A percentile compares a stretch with the other conserved stretches of the same genome.
Evolutionary conservation across 2,113 vertebrate genomes (phyloP).

Genomic region (Leptocoma aspasia): DNA sequence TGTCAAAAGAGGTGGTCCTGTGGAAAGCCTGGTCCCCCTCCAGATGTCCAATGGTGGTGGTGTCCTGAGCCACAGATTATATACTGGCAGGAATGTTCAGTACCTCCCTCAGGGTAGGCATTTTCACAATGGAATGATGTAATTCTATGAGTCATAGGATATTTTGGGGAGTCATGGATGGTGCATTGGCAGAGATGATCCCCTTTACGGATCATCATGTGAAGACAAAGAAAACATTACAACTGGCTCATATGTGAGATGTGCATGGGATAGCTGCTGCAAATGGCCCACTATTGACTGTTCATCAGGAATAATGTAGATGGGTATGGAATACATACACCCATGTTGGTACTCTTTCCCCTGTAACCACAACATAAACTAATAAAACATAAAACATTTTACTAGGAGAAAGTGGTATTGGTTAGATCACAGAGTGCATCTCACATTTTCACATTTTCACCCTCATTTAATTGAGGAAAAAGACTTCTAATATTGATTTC

Average conservation of each 20-base stretch:
- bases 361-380: neutral
- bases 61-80: neutral
- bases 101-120: accelerated
- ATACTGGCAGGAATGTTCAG: neutral
- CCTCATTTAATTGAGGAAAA: neutral
- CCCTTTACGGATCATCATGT: neutral
- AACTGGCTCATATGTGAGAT: neutral
- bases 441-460: neutral
- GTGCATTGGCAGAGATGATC: neutral
- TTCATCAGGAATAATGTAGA: too few relatives aligned
- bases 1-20: neutral
- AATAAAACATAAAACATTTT: neutral
- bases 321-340: neutral
- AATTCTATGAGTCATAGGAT: neutral
- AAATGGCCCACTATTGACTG: neutral
- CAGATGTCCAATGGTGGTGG: neutral
- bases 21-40: neutral
- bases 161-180: neutral
- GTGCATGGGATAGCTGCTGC: neutral
- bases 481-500: neutral
- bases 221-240: neutral
- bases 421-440: neutral
- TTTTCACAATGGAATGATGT: neutral
- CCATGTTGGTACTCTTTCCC: neutral
- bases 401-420: neutral